These are phyloP conservation scores for Rotaria socialis DNA, from an alignment of 2,888 invertebrate species.

Conservation along the genomic window DNA sequence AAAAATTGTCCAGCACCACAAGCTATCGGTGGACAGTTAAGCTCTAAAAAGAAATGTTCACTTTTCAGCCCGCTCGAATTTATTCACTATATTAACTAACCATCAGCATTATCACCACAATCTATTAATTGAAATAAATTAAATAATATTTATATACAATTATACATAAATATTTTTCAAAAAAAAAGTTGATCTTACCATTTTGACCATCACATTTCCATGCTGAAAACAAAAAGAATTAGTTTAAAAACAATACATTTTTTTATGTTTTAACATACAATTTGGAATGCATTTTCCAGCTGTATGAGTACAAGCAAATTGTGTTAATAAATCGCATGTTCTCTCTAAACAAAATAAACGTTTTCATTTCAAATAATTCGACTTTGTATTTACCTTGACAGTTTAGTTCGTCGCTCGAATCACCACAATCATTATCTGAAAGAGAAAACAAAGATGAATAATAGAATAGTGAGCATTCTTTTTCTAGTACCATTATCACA, in stretches of 20 bases:
- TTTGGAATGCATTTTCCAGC: conserved; percentile 36
- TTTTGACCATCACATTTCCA: conserved; percentile 34
- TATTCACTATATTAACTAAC: background rate
- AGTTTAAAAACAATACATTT: background rate
- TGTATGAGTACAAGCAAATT: conserved; percentile 43
- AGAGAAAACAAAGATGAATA: conserved; percentile 67
- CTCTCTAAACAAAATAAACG: background rate
- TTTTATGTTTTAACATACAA: background rate
- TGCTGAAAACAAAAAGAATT: background rate
- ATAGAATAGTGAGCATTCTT: background rate
- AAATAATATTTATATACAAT: background rate
- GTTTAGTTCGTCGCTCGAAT: conserved; percentile 71
- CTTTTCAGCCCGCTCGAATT: background rate
- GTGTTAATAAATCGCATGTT: conserved; percentile 42
- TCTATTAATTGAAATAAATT: conserved; percentile 48
- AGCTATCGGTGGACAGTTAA: conserved; percentile 37
- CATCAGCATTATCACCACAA: conserved; percentile 34
- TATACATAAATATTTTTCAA: background rate
- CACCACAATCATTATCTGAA: conserved; percentile 93
- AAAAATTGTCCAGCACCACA: conserved; percentile 39
- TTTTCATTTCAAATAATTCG: background rate
- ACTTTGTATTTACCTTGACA: conserved; percentile 26
- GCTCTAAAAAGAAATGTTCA: background rate
- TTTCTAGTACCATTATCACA: conserved; percentile 11
- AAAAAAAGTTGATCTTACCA: background rate